phyloP scores from a whole-genome alignment of 2,113 vertebrate genomes.

The Fulmarus glacialis region DNA sequence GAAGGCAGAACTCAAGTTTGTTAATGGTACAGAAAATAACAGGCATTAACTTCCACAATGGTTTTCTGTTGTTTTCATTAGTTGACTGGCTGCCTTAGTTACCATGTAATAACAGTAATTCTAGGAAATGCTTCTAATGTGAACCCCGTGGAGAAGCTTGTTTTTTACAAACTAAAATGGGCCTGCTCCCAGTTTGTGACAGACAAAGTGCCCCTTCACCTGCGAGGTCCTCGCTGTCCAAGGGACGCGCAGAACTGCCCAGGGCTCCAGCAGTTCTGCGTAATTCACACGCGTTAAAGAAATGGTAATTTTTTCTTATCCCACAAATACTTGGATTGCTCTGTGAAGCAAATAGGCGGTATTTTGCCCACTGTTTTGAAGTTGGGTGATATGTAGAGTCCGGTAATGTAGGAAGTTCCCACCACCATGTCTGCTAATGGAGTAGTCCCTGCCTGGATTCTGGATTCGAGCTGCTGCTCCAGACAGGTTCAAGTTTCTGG shows the following conservation, averaged over 20 bases:
- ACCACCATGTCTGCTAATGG: fast-evolving
- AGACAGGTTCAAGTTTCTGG: not conserved
- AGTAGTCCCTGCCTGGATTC: not conserved
- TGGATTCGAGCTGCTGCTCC: not conserved
- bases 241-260: not conserved
- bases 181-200: not conserved
- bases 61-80: not conserved
- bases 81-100: too few species aligned
- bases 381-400: not conserved
- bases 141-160: not conserved
- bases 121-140: not conserved
- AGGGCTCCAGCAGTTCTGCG: not conserved
- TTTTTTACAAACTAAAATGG: not conserved
- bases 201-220: not conserved
- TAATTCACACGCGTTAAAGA: not conserved
- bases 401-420: not conserved
- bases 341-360: not conserved
- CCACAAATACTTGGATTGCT: not conserved
- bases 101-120: not conserved
- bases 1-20: not conserved
- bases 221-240: not conserved
- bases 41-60: not conserved
- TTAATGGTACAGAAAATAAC: not conserved
- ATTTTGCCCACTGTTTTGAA: not conserved
- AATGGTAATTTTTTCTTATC: not conserved